These are phyloP conservation scores for Pontoporia blainvillei DNA, from an alignment of 2,113 vertebrate genomes.

Conservation along the genomic window DNA sequence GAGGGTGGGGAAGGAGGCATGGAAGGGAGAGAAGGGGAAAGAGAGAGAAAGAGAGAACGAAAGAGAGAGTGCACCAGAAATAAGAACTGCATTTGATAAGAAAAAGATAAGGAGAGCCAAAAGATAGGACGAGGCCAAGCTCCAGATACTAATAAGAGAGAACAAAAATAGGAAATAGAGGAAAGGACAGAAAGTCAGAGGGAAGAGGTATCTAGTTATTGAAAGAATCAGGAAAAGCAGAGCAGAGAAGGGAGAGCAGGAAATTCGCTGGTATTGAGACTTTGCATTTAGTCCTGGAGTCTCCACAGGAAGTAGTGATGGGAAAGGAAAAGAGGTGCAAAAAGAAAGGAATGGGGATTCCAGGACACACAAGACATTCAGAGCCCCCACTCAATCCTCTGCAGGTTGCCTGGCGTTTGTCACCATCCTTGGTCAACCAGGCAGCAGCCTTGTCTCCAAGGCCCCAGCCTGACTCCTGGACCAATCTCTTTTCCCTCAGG, in stretches of 20 bases:
- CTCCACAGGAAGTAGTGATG: background rate
- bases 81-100: background rate
- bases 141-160: background rate
- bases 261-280: background rate
- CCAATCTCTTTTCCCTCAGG: background rate
- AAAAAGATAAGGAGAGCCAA: background rate
- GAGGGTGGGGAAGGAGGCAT: background rate
- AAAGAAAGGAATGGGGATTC: background rate
- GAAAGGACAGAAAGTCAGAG: background rate
- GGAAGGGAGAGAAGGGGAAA: accelerated
- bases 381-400: background rate
- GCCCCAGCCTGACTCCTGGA: background rate
- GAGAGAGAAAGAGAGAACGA: background rate
- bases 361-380: background rate
- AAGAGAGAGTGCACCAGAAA: background rate
- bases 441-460: background rate
- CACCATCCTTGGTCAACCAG: background rate
- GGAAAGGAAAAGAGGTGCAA: background rate
- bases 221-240: background rate
- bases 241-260: background rate
- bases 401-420: background rate
- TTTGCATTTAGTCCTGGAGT: background rate
- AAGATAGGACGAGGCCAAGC: background rate
- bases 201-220: background rate
- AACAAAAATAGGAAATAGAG: background rate